Evolutionary conservation across 2,113 vertebrate genomes (phyloP), one percentile per base, ranked within the genome.

Genomic region (Apus apus): DNA sequence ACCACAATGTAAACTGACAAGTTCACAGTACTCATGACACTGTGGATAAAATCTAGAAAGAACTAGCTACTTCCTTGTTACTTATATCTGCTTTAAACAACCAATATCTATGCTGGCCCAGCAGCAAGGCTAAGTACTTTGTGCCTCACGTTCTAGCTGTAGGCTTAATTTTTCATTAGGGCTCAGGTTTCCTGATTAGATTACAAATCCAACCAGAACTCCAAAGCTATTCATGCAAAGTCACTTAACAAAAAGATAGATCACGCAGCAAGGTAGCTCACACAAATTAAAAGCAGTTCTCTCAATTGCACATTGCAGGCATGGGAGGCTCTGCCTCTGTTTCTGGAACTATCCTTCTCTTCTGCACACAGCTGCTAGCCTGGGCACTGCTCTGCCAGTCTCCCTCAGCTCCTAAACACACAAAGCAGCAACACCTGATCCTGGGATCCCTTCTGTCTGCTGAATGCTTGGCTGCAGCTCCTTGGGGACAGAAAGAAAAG

Each of bases 401-500:
- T 87, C 75, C 50, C 68, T 57, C 81, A 30, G 64, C 74, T 57
- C 66, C 65, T 58, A 38, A 1, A 5, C 71, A 85, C 93, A 94
- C 73, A 96, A 87, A 95, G 80, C 65, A 48, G 29, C 85, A 97
- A 93, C 93, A 97, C 87, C 96, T 97, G 97, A 97, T 96, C 84
- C 91, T 13, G 23, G 61, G 74, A 82, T 92, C 85, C 43, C 7
- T 91, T 34, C 94, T 89, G 75, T 48, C 67, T 65, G 65, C 58
- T 93, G 45, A 96, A 90, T n/a, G 2, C 81, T 73, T 16, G 6
- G 25, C 84, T 75, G 62, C 64, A 71, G 72, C 79, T 96, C 88
- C 79, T 83, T 45, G 46, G 80, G 91, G 90, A 97, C 87, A 96
- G 22, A 84, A 57, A 71, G 82, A 72, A 85, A 89, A 79, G 62